phyloP scores from a whole-genome alignment of 2,797 vertebrate species.

The Enteromius viviparus region DNA sequence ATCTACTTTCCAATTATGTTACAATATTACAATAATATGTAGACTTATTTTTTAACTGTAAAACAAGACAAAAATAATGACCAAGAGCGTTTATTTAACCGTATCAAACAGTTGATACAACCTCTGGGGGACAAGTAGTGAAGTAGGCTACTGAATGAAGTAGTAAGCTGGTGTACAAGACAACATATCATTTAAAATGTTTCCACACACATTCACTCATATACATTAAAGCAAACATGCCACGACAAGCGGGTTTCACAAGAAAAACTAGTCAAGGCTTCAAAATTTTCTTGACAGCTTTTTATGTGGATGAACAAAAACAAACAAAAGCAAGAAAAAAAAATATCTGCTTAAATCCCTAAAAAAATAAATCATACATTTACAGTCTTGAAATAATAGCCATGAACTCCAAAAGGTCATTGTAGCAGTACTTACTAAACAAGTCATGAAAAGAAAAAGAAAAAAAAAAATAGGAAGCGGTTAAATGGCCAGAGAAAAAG shows the following conservation, averaged over 20 bases:
- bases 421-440: conserved; percentile 27
- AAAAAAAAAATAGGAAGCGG: conserved; percentile 16
- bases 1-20: neutral
- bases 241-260: conserved; percentile 22
- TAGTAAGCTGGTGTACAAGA: neutral
- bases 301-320: conserved; percentile 16
- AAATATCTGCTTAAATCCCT: neutral
- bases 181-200: neutral
- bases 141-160: neutral
- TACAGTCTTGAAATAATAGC: neutral
- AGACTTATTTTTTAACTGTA: neutral
- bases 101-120: neutral
- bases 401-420: neutral
- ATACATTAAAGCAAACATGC: conserved; percentile 28
- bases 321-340: conserved; percentile 35
- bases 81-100: neutral
- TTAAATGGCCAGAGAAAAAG: conserved; percentile 16
- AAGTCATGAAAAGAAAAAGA: conserved; percentile 39
- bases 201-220: neutral
- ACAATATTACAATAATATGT: neutral
- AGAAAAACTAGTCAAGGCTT: conserved; percentile 30
- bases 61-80: neutral
- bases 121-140: neutral
- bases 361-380: conserved; percentile 23
- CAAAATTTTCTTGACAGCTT: neutral